A percentile compares a stretch with the other conserved stretches of the same genome.
Evolutionary conservation across 2,888 invertebrate genomes (phyloP).

Genomic region (Eurytoma adleriae): DNA sequence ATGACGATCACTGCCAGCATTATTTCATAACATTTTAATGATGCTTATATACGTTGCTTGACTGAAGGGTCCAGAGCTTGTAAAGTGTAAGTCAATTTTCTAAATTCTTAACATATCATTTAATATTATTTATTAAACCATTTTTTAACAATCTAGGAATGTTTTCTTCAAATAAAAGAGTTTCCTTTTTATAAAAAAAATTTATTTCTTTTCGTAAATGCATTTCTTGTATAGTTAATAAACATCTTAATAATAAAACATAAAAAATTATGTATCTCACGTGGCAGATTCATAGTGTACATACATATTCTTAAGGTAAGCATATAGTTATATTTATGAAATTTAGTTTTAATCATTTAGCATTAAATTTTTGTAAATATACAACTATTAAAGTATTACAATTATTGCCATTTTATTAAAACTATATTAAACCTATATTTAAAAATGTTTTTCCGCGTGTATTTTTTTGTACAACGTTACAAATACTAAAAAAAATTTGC

Average conservation of each 20-base stretch:
- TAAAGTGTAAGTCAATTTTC: constrained; percentile 20
- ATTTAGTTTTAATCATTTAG: constrained; percentile 18
- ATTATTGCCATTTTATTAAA: constrained; percentile 36
- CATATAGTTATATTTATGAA: constrained; percentile 36
- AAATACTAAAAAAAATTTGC: constrained; percentile 25
- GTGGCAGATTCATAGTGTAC: constrained; percentile 25
- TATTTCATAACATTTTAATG: constrained; percentile 8
- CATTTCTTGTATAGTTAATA: constrained; percentile 28
- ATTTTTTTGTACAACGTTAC: constrained; percentile 33
- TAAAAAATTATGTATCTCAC: constrained; percentile 32
- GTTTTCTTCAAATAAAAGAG: not conserved
- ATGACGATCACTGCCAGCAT: constrained; percentile 7
- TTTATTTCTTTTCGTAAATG: constrained; percentile 31
- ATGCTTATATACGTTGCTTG: constrained; percentile 4
- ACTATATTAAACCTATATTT: not conserved
- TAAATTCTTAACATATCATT: constrained; percentile 5
- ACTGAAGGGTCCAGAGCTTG: constrained; percentile 41
- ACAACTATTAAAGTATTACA: constrained; percentile 25
- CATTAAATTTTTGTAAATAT: constrained; percentile 25
- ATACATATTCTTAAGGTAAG: constrained; percentile 40
- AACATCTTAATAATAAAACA: constrained; percentile 43
- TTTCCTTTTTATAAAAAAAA: constrained; percentile 47
- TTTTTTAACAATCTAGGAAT: not conserved
- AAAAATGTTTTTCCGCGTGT: constrained; percentile 25
- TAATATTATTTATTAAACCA: not conserved